Base-by-base conservation (phyloP, 2,888 invertebrate species). In the Tachina fera region DNA sequence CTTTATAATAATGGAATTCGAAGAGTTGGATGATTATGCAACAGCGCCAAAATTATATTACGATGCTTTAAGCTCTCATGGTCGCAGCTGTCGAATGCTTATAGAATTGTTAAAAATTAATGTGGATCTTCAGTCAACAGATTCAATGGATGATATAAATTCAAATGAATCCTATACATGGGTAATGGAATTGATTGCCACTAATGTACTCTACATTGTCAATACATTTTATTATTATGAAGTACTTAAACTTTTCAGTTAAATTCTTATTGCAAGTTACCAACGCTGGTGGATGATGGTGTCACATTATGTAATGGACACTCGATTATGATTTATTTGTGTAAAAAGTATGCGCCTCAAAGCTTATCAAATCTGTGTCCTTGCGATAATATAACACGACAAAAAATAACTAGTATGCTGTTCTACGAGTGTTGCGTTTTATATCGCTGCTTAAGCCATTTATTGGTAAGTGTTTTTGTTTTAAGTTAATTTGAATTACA, bases 251-350 rank as follows among this genome's bases (percentile, higher is more conserved):
- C 9, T n/a, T 13, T 65, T 58, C 43, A 92, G 92, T 87, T 91
- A 31, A 93, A 93, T 88, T 92, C 93, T 1, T 89, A 89, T 79
- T 93, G 92, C 43, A 92, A 91, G 19, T 91, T 93, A 3, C 93
- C 93, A 10, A 89, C 89, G 0, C 82, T 93, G 19, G 88, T 91
- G 63, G 91, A 93, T 86, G 89, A 90, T 60, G 90, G 91, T 3
- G 83, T 93, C 3, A 89, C 91, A 1, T 87, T 93, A 16, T 92
- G 91, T 60, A 93, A 93, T 78, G 93, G 93, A 68, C 93, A 93
- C 87, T 93, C 93, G 2, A 94, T 94, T 84, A 89, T 93, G 60
- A 91, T 92, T 39, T 93, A 94, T 88, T 86, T 92, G 43, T 90
- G 89, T 45, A 90, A 92, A 47, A 90, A 89, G 45, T 84, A 85